These are phyloP conservation scores for Onychomys leucogaster DNA, from an alignment of 2,797 vertebrate genomes.

Conservation along the genomic window DNA sequence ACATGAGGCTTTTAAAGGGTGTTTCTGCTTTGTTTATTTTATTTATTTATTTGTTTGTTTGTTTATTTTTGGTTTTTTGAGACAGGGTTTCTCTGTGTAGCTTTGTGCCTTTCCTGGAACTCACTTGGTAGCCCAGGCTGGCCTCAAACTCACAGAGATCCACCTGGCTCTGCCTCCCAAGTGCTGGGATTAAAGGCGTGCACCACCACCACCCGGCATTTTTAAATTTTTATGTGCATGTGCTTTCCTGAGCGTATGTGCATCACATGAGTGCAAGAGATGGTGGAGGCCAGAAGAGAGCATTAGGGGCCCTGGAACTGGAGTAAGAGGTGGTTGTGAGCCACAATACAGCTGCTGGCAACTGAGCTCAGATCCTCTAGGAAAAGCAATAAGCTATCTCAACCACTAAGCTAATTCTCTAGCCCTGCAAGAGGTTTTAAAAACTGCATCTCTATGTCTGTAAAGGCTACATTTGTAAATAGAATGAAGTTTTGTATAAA, in stretches of 20 bases:
- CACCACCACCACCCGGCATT: too few relatives aligned
- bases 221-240: neutral
- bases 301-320: neutral
- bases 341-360: neutral
- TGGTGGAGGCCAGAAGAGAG: neutral
- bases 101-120: too few relatives aligned
- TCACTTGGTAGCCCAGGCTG: too few relatives aligned
- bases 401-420: neutral
- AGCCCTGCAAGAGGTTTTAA: neutral
- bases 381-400: neutral
- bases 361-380: neutral
- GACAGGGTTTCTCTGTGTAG: too few relatives aligned
- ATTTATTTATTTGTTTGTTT: too few relatives aligned
- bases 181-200: too few relatives aligned
- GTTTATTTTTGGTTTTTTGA: too few relatives aligned
- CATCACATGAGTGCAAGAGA: neutral
- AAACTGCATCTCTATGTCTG: neutral
- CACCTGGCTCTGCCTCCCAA: too few relatives aligned
- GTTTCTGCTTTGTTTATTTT: neutral
- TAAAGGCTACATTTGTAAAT: neutral
- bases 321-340: neutral
- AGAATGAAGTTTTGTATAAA: neutral
- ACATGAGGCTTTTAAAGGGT: neutral
- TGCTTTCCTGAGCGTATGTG: neutral
- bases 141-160: too few relatives aligned